Percentiles rank a stretch among this genome's conserved stretches.
Evolutionary conservation across 2,888 invertebrate genomes (phyloP).

Genomic region (Cantharis lateralis): DNA sequence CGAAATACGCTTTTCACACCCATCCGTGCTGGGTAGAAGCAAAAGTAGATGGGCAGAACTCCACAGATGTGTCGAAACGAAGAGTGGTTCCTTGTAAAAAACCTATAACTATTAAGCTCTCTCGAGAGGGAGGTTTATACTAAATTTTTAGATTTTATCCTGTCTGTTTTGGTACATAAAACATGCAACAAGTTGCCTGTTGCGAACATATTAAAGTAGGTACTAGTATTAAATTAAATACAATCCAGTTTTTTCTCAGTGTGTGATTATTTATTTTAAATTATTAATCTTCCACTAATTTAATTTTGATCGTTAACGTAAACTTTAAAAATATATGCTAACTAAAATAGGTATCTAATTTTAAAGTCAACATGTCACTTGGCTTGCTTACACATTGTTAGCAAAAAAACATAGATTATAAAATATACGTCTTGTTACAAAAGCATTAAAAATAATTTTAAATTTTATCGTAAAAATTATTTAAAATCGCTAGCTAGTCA

Average conservation of each 20-base stretch:
- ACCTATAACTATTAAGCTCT: too few species aligned
- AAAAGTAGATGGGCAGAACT: too few species aligned
- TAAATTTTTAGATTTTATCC: too few species aligned
- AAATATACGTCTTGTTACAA: background rate
- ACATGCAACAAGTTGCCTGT: too few species aligned
- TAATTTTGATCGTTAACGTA: background rate
- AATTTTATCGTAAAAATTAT: background rate
- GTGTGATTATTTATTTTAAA: background rate
- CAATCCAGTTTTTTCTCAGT: background rate
- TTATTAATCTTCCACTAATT: background rate
- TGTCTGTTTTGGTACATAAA: too few species aligned
- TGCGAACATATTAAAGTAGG: too few species aligned
- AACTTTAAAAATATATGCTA: background rate
- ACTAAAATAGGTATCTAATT: background rate
- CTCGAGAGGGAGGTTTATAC: too few species aligned
- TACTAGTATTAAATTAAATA: background rate
- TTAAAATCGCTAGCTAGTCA: background rate
- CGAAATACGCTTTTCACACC: too few species aligned
- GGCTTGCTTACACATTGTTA: background rate
- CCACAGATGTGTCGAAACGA: too few species aligned
- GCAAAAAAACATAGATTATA: background rate
- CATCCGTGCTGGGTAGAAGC: too few species aligned
- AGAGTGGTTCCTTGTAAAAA: too few species aligned
- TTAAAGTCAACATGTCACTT: background rate
- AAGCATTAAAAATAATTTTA: background rate